These are phyloP conservation scores for Tragelaphus buxtoni DNA, from an alignment of 2,113 vertebrate genomes.

Conservation along the genomic window DNA sequence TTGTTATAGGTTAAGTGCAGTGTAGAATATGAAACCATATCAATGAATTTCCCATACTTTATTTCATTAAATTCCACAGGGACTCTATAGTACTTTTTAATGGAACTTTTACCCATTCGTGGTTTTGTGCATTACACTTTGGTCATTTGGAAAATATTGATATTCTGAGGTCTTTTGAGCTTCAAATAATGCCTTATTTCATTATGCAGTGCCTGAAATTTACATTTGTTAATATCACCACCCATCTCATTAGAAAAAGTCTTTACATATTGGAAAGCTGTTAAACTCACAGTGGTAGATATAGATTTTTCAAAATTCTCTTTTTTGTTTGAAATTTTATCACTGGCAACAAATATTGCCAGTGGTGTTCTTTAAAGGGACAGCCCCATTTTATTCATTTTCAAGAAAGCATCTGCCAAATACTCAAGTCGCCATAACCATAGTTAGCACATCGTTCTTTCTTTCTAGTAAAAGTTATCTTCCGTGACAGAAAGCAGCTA, in stretches of 20 bases:
- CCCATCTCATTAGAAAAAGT: not conserved
- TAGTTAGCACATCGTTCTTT: not conserved
- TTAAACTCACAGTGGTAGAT: not conserved
- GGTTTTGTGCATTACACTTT: not conserved
- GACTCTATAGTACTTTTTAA: not conserved
- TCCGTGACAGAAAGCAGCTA: not conserved
- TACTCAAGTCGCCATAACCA: not conserved
- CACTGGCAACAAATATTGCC: not conserved
- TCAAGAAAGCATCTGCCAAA: not conserved
- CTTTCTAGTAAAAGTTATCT: not conserved
- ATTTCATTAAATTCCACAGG: not conserved
- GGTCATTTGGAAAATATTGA: not conserved
- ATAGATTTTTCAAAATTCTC: not conserved
- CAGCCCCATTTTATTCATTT: not conserved
- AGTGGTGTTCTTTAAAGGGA: not conserved
- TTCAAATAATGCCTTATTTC: not conserved
- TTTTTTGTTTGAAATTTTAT: not conserved
- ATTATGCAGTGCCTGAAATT: not conserved
- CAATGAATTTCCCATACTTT: not conserved
- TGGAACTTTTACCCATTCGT: not conserved
- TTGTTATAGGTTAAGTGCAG: not conserved
- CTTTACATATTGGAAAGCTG: not conserved
- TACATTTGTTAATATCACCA: not conserved
- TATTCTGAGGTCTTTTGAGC: not conserved
- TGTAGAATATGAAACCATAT: not conserved